Evolutionary conservation across 2,888 invertebrate genomes (phyloP).

Genomic region (Atrina japonica): DNA sequence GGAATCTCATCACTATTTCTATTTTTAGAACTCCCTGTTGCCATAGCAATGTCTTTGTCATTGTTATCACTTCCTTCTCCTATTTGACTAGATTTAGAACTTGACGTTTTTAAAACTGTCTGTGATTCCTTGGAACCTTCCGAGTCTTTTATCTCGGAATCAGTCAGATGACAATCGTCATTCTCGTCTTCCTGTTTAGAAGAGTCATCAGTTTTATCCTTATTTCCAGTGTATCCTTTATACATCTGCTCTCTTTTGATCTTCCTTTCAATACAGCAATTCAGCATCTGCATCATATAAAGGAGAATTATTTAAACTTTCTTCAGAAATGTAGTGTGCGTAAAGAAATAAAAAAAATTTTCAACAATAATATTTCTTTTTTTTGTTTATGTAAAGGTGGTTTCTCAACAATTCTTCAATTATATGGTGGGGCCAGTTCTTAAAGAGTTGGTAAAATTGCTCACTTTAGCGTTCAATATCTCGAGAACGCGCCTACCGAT

Average conservation of each 20-base stretch:
- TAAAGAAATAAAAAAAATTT: conserved; percentile 8
- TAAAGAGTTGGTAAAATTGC: no score
- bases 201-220: background rate
- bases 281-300: conserved; percentile 83
- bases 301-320: no score
- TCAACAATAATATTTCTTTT: background rate
- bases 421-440: no score
- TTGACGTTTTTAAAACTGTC: conserved; percentile 7
- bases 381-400: no score
- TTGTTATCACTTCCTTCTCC: background rate
- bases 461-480: no score
- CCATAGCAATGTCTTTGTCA: background rate
- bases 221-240: conserved; percentile 40
- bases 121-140: background rate
- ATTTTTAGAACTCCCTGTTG: background rate
- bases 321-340: no score
- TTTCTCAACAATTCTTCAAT: no score
- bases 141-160: conserved; percentile 5
- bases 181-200: background rate
- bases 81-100: background rate
- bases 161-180: conserved; percentile 5
- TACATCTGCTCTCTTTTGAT: conserved; percentile 71
- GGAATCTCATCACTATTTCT: conserved; percentile 21
- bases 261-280: conserved; percentile 84
- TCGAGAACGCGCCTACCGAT: no score